Conservation (phyloP, 2,797 vertebrate genomes). For the Platyrinchus mystaceus region DNA sequence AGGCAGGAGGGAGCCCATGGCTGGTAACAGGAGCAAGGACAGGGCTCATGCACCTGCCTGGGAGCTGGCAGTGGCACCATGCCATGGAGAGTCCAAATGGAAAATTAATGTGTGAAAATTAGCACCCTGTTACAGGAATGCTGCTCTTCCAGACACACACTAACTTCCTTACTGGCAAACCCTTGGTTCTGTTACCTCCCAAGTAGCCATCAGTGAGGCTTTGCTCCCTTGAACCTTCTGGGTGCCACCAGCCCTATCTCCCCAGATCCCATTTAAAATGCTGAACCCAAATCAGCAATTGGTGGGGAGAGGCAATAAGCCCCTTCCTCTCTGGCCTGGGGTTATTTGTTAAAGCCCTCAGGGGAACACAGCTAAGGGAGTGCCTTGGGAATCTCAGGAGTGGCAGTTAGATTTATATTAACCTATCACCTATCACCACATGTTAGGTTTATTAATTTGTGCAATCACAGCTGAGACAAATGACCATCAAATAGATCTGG, state of each 20-base stretch:
- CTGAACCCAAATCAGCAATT: neutral
- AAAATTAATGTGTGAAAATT: neutral
- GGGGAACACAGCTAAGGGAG: rapidly evolving
- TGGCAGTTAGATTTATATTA: neutral
- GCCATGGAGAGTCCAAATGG: no score
- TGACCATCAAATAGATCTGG: neutral
- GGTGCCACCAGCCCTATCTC: neutral
- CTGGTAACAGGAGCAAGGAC: neutral
- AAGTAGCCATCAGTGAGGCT: neutral
- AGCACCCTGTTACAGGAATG: rapidly evolving
- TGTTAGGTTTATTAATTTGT: neutral
- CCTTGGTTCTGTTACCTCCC: neutral
- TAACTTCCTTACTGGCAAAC: neutral
- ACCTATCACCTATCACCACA: neutral
- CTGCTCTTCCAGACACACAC: neutral
- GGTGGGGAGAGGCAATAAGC: neutral
- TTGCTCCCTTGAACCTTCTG: neutral
- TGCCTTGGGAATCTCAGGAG: neutral
- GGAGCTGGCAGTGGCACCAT: rapidly evolving
- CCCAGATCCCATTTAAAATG: neutral
- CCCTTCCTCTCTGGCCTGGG: neutral
- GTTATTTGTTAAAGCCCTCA: neutral
- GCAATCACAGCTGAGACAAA: neutral
- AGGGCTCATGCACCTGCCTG: neutral
- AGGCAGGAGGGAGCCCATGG: neutral